Percentiles rank a stretch among this genome's conserved stretches.
Conservation (phyloP, 2,113 vertebrate species). For the Dendrocopos noguchii region DNA sequence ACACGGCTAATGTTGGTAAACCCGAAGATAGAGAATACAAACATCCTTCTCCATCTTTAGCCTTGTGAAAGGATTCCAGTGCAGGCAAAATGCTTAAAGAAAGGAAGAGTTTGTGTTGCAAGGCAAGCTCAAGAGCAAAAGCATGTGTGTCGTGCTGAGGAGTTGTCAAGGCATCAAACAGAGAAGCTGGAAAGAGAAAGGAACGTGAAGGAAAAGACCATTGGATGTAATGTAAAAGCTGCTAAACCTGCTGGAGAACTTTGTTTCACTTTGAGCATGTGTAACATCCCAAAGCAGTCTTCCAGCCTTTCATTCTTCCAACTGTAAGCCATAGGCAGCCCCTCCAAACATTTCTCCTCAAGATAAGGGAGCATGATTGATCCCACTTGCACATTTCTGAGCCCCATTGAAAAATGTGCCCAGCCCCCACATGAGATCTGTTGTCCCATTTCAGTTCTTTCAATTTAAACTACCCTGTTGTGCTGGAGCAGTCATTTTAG, state of each 20-base stretch:
- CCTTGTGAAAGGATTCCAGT: slow-evolving; percentile 24
- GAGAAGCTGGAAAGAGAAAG: background rate
- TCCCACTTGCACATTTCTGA: background rate
- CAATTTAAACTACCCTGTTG: background rate
- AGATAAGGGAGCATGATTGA: background rate
- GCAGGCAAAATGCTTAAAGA: background rate
- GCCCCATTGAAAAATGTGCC: background rate
- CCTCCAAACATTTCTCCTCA: background rate
- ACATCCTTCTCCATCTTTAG: background rate
- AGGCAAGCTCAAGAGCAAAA: slow-evolving; percentile 12
- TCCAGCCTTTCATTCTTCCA: background rate
- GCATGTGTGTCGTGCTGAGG: background rate
- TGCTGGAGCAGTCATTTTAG: background rate
- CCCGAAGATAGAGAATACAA: slow-evolving; percentile 4
- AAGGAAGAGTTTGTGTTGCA: slow-evolving; percentile 17
- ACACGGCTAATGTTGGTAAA: background rate
- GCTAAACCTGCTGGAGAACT: background rate
- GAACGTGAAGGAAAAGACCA: background rate
- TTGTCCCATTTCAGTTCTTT: background rate
- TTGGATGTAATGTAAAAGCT: slow-evolving; percentile 1
- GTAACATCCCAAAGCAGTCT: background rate
- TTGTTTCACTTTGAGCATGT: background rate
- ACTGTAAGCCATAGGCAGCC: background rate
- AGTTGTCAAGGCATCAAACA: background rate
- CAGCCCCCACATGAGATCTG: background rate